phyloP scores from a whole-genome alignment of 2,888 invertebrate species.

The Formica aserva region DNA sequence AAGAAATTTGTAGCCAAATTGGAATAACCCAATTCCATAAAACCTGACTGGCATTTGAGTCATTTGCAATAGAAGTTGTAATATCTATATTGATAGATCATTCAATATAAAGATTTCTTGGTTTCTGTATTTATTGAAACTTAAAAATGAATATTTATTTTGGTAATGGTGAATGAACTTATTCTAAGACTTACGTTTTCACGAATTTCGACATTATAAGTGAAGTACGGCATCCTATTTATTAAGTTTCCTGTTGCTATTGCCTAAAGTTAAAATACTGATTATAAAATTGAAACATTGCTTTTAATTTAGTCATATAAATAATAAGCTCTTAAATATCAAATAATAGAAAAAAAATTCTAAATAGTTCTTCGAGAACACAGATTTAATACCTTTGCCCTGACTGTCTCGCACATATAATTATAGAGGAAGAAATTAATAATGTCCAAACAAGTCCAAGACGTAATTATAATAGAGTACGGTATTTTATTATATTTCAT shows the following conservation, averaged over 20 bases:
- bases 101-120: no score
- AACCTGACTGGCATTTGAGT: background rate
- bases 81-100: no score
- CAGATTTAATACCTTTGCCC: background rate
- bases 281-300: no score
- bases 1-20: slow-evolving; percentile 20
- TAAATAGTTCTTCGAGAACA: background rate
- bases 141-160: no score
- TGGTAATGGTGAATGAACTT: no score
- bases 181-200: no score
- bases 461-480: fast-evolving
- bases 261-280: no score
- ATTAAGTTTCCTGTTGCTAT: no score
- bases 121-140: no score
- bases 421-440: slow-evolving; percentile 1
- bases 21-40: background rate
- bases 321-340: background rate
- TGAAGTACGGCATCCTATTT: no score
- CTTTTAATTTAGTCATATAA: no score
- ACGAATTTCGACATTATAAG: no score
- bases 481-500: background rate
- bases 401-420: slow-evolving; percentile 2
- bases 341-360: background rate
- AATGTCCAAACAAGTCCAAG: background rate
- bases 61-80: background rate